Base-by-base conservation (phyloP, 1,140 invertebrate species). In the Aphelinus certus region DNA sequence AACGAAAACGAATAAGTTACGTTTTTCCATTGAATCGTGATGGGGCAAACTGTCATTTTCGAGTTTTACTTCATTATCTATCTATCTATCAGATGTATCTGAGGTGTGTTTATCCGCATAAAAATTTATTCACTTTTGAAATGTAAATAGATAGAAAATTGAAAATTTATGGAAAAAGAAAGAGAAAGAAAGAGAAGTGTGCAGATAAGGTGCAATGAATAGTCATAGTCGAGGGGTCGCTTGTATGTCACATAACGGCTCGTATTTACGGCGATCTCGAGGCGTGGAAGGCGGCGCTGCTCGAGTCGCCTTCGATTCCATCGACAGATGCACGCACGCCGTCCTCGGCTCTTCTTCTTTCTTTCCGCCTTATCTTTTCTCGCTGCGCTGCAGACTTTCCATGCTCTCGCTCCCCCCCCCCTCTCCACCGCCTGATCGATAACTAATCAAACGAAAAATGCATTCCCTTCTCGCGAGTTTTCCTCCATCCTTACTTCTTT, bases 121-220 rank as follows among this genome's bases (percentile, higher is more conserved):
- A 26, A 26, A 26, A 26, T 26, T 26, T 26, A 26, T 26, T 26
- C 26, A 26, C 26, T 26, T 26, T 26, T 26, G 26, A 26, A 26
- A 26, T 26, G 26, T 26, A 43, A 61, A 26, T n/a, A 55, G 3
- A 63, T 45, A 76, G 51, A 42, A 62, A 66, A 42, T 6, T 6
- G 4, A 53, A 53, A 53, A 53, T 53, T 6, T 6, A 53, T 9
- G 9, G 9, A 7, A 49, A 5, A 61, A 60, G 46, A 53, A 9
- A 51, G 53, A 70, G 63, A 64, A 56, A 45, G 46, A 47, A 42
- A 55, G 57, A 77, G 63, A 61, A 77, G 72, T 78, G 83, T 85
- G 83, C 82, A 81, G 74, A 81, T 79, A 84, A 82, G 76, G 84
- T 85, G 83, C 81, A 80, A 78, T 75, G 67, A 78, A 76, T 75